Conservation (phyloP, 2,888 invertebrate species). For the Amaurobius ferox region DNA sequence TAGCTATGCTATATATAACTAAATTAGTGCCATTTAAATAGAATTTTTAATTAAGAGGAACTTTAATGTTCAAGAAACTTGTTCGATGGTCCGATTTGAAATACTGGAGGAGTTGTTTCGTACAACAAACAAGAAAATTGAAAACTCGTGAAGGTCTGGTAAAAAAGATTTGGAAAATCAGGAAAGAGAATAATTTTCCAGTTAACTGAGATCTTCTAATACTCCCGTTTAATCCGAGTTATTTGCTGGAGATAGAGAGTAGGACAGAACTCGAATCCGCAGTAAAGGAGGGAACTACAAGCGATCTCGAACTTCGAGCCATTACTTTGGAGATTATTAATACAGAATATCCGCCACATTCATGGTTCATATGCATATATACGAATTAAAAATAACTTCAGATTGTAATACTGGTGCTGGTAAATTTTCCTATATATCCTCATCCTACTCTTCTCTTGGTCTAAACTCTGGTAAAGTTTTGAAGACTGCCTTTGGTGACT, state of each 20-base stretch:
- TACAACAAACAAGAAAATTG: slow-evolving; percentile 6
- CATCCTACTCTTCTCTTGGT: slow-evolving; percentile 19
- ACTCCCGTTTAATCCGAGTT: not conserved
- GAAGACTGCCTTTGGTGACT: too few species aligned
- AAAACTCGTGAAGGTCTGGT: slow-evolving; percentile 2
- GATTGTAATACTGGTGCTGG: not conserved
- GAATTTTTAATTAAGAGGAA: not conserved
- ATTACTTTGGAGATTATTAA: slow-evolving; percentile 18
- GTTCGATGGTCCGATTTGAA: not conserved
- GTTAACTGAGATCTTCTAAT: slow-evolving; percentile 1
- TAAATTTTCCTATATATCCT: not conserved
- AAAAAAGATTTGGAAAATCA: slow-evolving; percentile 5
- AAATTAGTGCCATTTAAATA: not conserved
- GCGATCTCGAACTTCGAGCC: not conserved
- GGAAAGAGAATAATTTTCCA: not conserved
- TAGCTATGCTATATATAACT: not conserved
- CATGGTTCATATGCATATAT: slow-evolving; percentile 19
- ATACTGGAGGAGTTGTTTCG: not conserved
- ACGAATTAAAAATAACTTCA: slow-evolving; percentile 3
- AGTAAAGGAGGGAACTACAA: not conserved
- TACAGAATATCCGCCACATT: slow-evolving; percentile 17
- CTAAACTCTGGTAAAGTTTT: not conserved
- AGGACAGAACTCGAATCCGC: not conserved
- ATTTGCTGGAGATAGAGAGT: not conserved
- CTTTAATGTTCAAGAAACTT: slow-evolving; percentile 25